Base-by-base conservation (phyloP, 1,140 invertebrate species). In the Plutomurus gul region DNA sequence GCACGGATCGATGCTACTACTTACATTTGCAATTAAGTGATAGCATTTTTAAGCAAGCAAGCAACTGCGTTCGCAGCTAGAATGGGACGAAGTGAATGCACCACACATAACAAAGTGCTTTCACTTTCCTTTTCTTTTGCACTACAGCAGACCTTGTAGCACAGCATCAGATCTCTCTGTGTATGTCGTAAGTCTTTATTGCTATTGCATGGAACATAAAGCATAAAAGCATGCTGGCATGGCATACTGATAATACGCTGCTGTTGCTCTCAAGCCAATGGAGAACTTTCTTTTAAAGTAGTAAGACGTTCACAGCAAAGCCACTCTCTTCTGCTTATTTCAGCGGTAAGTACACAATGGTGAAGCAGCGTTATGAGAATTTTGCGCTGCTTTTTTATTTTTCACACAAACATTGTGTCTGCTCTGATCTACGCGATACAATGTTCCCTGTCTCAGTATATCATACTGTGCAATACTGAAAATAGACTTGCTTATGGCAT, bases 181-280 rank as follows among this genome's bases (percentile, higher is more conserved):
- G 56, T 33, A 27, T n/a, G 10, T 13, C 56, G 56, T 65, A 65
- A 65, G 56, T 65, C 56, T 65, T 65, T 65, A 65, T 65, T 65
- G 56, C 56, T 65, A 65, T 65, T 65, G 25, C 56, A 65, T 65
- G 56, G 56, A 65, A 65, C 56, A 65, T 65, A 65, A 65, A 65
- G 25, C 56, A 65, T 65, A 65, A 65, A 65, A 65, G 56, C 30
- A n/a, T 65, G 56, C 56, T 65, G 56, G 13, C 27, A 65, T 65
- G 56, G 13, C 27, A 65, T 33, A 27, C 13, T n/a, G 36, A 65
- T 25, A 33, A 25, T 33, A 4, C 56, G 30, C 27, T 65, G 25
- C 30, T n/a, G n/a, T n/a, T n/a, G n/a, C n/a, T n/a, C 27, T 65
- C 47, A 10, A 20, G 18, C 25, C 25, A 39, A 6, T 39, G 37